These are phyloP conservation scores for Bombus breviceps DNA, from an alignment of 1,140 invertebrate species.

Conservation along the genomic window DNA sequence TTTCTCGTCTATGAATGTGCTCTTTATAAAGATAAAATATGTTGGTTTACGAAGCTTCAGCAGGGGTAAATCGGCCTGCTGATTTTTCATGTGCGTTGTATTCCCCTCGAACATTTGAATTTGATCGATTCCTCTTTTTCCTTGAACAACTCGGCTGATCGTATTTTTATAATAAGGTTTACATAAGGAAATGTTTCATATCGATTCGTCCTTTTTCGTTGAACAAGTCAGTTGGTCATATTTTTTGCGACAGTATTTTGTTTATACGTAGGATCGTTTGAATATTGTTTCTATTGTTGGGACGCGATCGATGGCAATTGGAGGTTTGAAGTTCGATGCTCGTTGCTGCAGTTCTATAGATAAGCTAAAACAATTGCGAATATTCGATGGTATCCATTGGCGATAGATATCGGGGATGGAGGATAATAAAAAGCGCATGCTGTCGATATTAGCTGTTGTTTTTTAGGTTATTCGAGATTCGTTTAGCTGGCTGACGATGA, in stretches of 20 bases:
- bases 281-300: not conserved
- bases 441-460: not conserved
- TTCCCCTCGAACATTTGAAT: not conserved
- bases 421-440: not conserved
- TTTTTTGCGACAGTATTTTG: not conserved
- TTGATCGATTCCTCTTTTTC: not conserved
- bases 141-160: not conserved
- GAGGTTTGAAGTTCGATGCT: not conserved
- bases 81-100: conserved; percentile 24
- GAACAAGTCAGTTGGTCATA: not conserved
- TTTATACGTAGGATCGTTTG: too few species aligned
- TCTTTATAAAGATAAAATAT: conserved; percentile 57
- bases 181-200: not conserved
- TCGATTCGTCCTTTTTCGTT: not conserved
- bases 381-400: not conserved
- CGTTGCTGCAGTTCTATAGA: not conserved
- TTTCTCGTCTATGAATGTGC: conserved; percentile 53
- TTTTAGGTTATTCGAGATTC: not conserved
- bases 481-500: not conserved
- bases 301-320: not conserved
- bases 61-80: not conserved
- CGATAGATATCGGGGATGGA: not conserved
- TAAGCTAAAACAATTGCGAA: not conserved
- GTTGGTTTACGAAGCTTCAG: not conserved
- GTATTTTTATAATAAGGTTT: not conserved